Percentiles rank a stretch among this genome's conserved stretches.
These are phyloP conservation scores for Arrhamphus sclerolepis DNA, from an alignment of 2,797 vertebrate species.

Conservation along the genomic window DNA sequence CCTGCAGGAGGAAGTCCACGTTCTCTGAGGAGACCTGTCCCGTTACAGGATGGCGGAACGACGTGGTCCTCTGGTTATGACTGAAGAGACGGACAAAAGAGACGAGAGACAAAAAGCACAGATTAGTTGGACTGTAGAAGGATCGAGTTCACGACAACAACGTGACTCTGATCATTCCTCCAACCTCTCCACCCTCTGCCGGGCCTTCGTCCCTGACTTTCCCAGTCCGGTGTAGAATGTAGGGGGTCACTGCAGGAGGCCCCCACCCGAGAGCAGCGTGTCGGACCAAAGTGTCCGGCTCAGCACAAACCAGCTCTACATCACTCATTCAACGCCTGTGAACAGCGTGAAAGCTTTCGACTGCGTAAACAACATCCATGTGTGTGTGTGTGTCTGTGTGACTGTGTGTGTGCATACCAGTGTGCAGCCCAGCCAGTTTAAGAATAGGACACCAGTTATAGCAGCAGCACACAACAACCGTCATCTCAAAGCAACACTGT, in stretches of 20 bases:
- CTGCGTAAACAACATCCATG: slow-evolving; percentile 51
- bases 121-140: background rate
- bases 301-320: slow-evolving; percentile 63
- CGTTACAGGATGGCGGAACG: slow-evolving; percentile 91
- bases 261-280: slow-evolving; percentile 39
- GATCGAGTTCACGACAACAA: background rate
- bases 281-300: slow-evolving; percentile 48
- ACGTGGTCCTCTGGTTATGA: slow-evolving; percentile 91
- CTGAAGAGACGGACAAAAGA: slow-evolving; percentile 71
- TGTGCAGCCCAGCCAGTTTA: background rate
- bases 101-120: slow-evolving; percentile 39
- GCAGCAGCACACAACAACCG: too few species aligned
- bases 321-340: slow-evolving; percentile 43
- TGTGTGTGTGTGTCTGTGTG: background rate
- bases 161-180: slow-evolving; percentile 44
- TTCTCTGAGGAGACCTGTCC: slow-evolving; percentile 91
- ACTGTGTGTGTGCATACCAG: background rate
- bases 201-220: slow-evolving; percentile 47
- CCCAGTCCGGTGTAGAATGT: slow-evolving; percentile 62
- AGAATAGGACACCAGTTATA: background rate
- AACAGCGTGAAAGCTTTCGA: slow-evolving; percentile 31
- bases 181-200: slow-evolving; percentile 27
- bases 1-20: slow-evolving; percentile 87
- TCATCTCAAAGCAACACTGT: too few species aligned
- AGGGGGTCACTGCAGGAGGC: slow-evolving; percentile 38